Base-by-base conservation (phyloP, 2,797 vertebrate species). In the Sebastolobus alascanus region DNA sequence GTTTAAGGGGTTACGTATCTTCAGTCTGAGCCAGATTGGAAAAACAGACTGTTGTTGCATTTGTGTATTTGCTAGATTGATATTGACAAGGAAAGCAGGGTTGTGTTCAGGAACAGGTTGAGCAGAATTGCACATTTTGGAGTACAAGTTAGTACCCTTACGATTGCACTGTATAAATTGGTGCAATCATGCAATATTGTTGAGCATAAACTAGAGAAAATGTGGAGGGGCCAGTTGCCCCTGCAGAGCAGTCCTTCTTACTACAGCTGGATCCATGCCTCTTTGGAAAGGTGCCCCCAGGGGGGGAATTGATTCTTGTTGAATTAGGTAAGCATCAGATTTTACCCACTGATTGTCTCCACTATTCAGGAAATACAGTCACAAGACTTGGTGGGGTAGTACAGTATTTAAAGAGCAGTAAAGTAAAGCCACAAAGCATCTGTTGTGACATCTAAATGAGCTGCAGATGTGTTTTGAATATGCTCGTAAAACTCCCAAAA, bases 361-460 rank as follows among this genome's bases (percentile, higher is more conserved):
- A 2, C 35, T 58, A 6, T 50, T 50, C 29, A 68, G 54, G 52
- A 67, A 61, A 68, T 50, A 54, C 66, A 20, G 16, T 59, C 13
- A 27, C 8, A 14, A 18, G 27, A 35, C 25, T 2, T 13, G 9
- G 52, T 22, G 31, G 12, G 20, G 29, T 5, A 9, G 46, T 11
- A 46, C 27, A 25, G 38, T 61, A 59, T 33, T 25, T 31, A 43
- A 66, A 59, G 52, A 5, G 4, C 16, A 31, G 31, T 46, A 16
- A 63, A 43, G 37, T 8, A 46, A 3, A 31, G 56, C 25, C 7
- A 16, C 40, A 18, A 20, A 74, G 22, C 43, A 35, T 61, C 52
- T 37, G 59, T 73, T 52, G 46, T 55, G 46, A 38, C n/a, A 29
- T 64, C 16, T 54, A 14, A 55, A 74, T n/a, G 35, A 58, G 73